Conservation (phyloP, 1,140 invertebrate species). For the Archegozetes longisetosus region DNA sequence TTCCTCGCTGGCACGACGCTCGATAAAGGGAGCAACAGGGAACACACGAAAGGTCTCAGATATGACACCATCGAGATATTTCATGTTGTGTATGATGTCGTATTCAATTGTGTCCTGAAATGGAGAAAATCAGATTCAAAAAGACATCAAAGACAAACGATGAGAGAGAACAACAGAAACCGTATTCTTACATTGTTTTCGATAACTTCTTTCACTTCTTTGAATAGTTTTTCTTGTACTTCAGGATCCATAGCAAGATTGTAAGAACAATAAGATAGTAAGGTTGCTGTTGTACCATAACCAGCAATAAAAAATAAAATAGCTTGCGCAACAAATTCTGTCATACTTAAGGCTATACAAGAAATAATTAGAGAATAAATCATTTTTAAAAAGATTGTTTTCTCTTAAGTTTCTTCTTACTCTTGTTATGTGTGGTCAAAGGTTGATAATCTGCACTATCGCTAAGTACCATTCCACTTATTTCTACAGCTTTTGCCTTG, state of each 20-base stretch:
- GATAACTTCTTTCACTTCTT: constrained; percentile 25
- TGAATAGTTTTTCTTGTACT: constrained; percentile 31
- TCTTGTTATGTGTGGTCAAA: constrained; percentile 22
- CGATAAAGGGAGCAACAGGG: constrained; percentile 18
- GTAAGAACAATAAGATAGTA: constrained; percentile 32
- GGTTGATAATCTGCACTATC: too few species aligned
- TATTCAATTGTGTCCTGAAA: background rate
- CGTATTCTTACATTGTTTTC: background rate
- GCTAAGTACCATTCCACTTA: too few species aligned
- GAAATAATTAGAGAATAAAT: too few species aligned
- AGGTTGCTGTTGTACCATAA: constrained; percentile 34
- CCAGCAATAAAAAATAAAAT: constrained; percentile 34
- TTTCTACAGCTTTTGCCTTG: too few species aligned
- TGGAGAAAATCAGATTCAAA: background rate
- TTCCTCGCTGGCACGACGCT: constrained; percentile 1
- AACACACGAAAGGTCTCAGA: constrained; percentile 30
- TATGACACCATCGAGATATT: constrained; percentile 28
- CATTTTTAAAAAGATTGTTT: too few species aligned
- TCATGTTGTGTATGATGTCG: background rate
- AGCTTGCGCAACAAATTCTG: constrained; percentile 31
- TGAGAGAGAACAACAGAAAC: too few species aligned
- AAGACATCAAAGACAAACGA: background rate
- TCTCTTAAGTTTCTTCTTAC: background rate
- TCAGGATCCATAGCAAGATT: constrained; percentile 32
- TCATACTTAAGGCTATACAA: too few species aligned